Conservation (phyloP, 2,113 vertebrate genomes). For the Canis aureus region DNA sequence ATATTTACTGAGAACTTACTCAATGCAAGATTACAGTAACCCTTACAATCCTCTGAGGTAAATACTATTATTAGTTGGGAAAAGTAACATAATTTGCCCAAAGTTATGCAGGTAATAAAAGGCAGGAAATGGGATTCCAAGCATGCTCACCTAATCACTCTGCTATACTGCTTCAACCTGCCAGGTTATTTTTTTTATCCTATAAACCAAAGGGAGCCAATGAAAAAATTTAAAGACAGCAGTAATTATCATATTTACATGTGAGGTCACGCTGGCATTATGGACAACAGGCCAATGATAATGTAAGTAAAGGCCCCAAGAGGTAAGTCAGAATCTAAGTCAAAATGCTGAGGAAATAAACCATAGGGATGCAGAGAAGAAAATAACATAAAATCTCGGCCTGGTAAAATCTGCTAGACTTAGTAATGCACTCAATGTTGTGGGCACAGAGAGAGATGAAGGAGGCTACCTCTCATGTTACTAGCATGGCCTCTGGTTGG, state of each 20-base stretch:
- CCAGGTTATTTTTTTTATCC: conserved; percentile 11
- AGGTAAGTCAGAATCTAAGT: background rate
- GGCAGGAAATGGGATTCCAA: conserved; percentile 34
- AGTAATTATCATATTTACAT: conserved; percentile 27
- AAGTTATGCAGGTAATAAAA: conserved; percentile 42
- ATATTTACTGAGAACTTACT: conserved; percentile 3
- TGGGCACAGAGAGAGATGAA: background rate
- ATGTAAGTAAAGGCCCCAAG: background rate
- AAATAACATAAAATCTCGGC: conserved; percentile 15
- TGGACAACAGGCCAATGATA: background rate
- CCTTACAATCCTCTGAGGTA: background rate
- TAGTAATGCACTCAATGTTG: background rate
- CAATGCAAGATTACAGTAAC: background rate
- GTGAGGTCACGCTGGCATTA: background rate
- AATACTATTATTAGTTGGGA: conserved; percentile 17
- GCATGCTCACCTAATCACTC: conserved; percentile 11
- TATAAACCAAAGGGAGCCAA: background rate
- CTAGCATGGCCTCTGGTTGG: background rate
- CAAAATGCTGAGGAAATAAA: conserved; percentile 36
- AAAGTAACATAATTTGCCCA: background rate
- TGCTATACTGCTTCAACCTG: background rate
- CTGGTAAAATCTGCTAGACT: background rate
- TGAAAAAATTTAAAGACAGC: background rate
- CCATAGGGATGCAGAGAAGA: background rate
- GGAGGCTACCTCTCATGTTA: background rate